Conservation (phyloP, 2,888 invertebrate genomes). For the Cerastis rubricosa region DNA sequence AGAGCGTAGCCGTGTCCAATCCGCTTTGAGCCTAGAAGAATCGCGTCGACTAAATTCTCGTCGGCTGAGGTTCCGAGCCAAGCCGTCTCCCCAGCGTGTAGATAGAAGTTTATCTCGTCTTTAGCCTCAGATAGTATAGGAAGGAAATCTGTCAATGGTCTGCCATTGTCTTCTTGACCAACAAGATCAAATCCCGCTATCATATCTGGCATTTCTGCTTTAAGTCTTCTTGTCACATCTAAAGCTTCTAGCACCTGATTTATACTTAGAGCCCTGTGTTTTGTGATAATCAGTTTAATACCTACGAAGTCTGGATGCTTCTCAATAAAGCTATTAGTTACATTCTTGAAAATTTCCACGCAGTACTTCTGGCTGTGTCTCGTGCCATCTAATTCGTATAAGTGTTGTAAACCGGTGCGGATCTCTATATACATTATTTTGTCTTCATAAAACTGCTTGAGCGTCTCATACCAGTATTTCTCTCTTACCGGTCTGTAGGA, state of each 20-base stretch:
- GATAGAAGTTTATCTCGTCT: constrained; percentile 92
- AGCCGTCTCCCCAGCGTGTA: constrained; percentile 96
- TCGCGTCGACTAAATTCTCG: constrained; percentile 94
- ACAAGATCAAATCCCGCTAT: constrained; percentile 95
- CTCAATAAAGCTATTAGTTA: constrained; percentile 90
- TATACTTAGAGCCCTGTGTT: constrained; percentile 71
- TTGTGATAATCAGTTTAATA: constrained; percentile 92
- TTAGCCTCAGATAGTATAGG: constrained; percentile 88
- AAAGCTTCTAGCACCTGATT: constrained; percentile 85
- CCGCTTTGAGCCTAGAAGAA: constrained; percentile 93
- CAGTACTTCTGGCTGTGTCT: constrained; percentile 88
- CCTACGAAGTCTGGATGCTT: constrained; percentile 93
- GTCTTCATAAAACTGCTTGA: constrained; percentile 92
- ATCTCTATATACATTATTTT: constrained; percentile 94
- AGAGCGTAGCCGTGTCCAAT: constrained; percentile 95
- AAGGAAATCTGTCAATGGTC: constrained; percentile 91
- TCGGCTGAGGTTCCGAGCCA: constrained; percentile 93
- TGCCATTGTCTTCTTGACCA: constrained; percentile 94
- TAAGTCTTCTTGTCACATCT: constrained; percentile 76
- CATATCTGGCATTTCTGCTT: constrained; percentile 91
- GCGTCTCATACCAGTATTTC: constrained; percentile 91
- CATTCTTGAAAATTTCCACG: constrained; percentile 89
- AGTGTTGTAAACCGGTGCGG: constrained; percentile 89
- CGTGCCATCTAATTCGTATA: constrained; percentile 89
- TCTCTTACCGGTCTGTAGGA: constrained; percentile 92